Percentiles rank a stretch among this genome's conserved stretches.
These are phyloP conservation scores for Galaxias olidus DNA, from an alignment of 2,797 vertebrate species.

Conservation along the genomic window DNA sequence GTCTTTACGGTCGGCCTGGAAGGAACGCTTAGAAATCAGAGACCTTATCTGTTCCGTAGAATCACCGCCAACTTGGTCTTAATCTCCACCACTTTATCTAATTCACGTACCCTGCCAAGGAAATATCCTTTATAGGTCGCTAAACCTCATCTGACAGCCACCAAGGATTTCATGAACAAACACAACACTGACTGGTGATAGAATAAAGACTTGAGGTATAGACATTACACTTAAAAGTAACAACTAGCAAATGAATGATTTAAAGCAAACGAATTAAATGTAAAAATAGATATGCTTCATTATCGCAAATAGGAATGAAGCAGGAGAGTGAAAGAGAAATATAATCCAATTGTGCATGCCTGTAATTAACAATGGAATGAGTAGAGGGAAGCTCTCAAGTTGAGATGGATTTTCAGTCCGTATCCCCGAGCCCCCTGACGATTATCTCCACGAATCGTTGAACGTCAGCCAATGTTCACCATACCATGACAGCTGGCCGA, in stretches of 20 bases:
- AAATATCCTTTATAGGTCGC: not conserved
- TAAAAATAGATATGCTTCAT: too few species aligned
- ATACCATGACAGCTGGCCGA: constrained; percentile 10
- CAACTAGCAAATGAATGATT: not conserved
- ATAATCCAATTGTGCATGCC: not conserved
- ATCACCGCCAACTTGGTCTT: not conserved
- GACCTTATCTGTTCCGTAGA: constrained; percentile 3
- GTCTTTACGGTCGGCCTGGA: not conserved
- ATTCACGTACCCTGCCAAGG: not conserved
- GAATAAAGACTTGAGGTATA: not conserved
- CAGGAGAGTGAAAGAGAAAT: not conserved
- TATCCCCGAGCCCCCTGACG: not conserved
- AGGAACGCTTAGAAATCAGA: not conserved
- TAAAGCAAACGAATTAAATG: too few species aligned
- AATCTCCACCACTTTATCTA: not conserved
- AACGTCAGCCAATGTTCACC: constrained; percentile 21
- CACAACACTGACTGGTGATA: not conserved
- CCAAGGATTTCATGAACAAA: constrained; percentile 1
- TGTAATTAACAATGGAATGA: not conserved
- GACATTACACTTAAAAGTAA: not conserved
- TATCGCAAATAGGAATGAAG: too few species aligned
- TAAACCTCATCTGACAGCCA: not conserved
- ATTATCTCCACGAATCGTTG: constrained; percentile 14
- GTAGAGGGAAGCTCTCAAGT: not conserved
- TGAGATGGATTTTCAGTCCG: not conserved